Base-by-base conservation (phyloP, 2,888 invertebrate genomes). In the Isoperla grammatica region DNA sequence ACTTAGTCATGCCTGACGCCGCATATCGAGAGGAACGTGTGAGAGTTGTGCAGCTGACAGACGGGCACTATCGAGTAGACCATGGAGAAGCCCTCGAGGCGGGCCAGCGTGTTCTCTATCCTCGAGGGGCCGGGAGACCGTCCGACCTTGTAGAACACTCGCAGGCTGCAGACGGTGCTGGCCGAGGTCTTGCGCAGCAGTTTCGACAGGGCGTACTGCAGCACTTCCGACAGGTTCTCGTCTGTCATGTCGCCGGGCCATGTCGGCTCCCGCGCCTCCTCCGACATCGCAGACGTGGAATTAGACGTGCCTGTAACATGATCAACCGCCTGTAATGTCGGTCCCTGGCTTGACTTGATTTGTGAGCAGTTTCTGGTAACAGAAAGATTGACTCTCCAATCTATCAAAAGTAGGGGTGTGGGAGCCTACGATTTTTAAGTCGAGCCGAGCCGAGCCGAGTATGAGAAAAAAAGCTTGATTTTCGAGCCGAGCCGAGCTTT, bases 11-110 rank as follows among this genome's bases (percentile, higher is more conserved):
- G 85, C 68, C 90, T 79, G 66, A 91, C 81, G 17, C 90, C 91
- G 75, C 87, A 87, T 73, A 92, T 83, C 64, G 91, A 90, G 67
- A 92, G 80, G 78, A 89, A 88, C 69, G 89, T 89, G 78, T 85
- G 85, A 66, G 86, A 85, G 77, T 86, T 87, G 76, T 90, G 88
- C 70, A 92, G 80, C 72, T 86, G 86, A 66, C 83, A 81, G 65
- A 90, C 90, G 56, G 92, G 92, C 75, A 91, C 81, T 63, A 87
- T 80, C 12, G 88, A 89, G 67, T 85, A 84, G 60, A 86, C 86
- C 66, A 88, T 79, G 55, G 76, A 75, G 73, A 78, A 68, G 64
- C 69, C 69, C 35, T 61, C 60, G 13, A 69, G 68, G 43, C 69
- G 71, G 15, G 69, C 68, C 13, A 76, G 69, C 17, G 74, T 72